Conservation (phyloP, 2,888 invertebrate species). For the Bellardia pandia region DNA sequence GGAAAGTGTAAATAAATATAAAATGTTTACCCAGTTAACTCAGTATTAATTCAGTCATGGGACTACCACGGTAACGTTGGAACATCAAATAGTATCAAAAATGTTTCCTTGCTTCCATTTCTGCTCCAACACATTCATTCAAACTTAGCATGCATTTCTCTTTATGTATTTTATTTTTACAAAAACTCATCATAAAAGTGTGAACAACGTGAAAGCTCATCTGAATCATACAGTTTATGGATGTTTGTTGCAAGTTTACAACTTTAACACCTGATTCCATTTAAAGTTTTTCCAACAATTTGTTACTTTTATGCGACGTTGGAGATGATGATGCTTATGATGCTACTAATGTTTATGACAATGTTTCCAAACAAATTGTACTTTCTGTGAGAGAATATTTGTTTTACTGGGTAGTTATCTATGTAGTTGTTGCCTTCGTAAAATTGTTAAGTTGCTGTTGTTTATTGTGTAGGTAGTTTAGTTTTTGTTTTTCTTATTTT, state of each 20-base stretch:
- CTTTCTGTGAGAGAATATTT: background rate
- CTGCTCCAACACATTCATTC: too few relatives aligned
- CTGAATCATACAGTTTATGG: conserved; percentile 52
- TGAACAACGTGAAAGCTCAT: conserved; percentile 47
- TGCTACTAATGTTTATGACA: background rate
- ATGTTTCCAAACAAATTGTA: background rate
- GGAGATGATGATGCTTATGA: background rate
- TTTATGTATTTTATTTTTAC: background rate
- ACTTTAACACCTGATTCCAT: conserved; percentile 64
- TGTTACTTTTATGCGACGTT: conserved; percentile 40
- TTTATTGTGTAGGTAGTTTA: background rate
- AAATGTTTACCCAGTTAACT: too few relatives aligned
- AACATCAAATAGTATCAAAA: too few relatives aligned
- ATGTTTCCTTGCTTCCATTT: too few relatives aligned
- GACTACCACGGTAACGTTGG: too few relatives aligned
- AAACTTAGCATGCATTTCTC: background rate
- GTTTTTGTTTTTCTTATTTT: conserved; percentile 1
- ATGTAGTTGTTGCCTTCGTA: background rate
- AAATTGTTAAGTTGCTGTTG: background rate
- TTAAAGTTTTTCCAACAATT: conserved; percentile 53
- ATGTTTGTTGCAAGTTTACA: conserved; percentile 56
- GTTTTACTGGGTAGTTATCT: background rate
- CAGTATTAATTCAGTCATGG: too few relatives aligned
- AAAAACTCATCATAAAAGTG: conserved; percentile 20
- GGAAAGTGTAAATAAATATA: too few relatives aligned